Evolutionary conservation across 2,113 vertebrate genomes (phyloP), one percentile per base, ranked within the genome.

Genomic region (Eleginops maclovinus): DNA sequence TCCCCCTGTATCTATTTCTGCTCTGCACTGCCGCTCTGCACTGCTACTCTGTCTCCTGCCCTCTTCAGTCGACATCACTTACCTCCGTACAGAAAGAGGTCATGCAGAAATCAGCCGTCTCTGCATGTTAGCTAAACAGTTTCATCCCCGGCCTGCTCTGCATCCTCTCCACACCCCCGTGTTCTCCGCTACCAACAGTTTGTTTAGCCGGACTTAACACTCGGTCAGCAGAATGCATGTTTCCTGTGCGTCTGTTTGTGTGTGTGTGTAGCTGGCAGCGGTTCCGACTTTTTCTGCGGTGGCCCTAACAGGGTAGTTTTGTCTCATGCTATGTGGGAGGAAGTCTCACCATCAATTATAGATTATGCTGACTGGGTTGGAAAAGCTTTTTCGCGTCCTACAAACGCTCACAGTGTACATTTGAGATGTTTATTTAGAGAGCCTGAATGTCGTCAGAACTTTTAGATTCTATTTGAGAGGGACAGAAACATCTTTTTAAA

Each of bases 311-410:
- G 58, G 55, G 66, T 67, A 74, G 78, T 84, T 86, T n/a, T 81
- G 81, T 75, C 67, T 85, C 82, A 66, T 82, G 78, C 68, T 83
- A 69, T 19, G 81, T 82, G 74, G 77, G 83, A 87, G 82, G 86
- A 90, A 85, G 88, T 85, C 82, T 81, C 77, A 77, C 80, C 80
- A 86, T 86, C 86, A 81, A 83, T 90, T 88, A 86, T 77, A 87
- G 73, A 91, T 85, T 77, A n/a, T 75, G 89, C 82, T 89, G 89
- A 91, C 85, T 84, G 79, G 64, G 31, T 79, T 73, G 78, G 77
- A 87, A 76, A 64, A 78, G 69, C 26, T 65, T 44, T 53, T 80
- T 61, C 17, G 2, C 24, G 28, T 36, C 55, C 9, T 46, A 43
- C 65, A 63, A 59, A 75, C 21, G 40, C 31, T 65, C 64, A 22